Percentiles rank a stretch among this genome's conserved stretches.
phyloP scores from a whole-genome alignment of 1,140 invertebrate genomes.

The Dolichoris vasculosae region DNA sequence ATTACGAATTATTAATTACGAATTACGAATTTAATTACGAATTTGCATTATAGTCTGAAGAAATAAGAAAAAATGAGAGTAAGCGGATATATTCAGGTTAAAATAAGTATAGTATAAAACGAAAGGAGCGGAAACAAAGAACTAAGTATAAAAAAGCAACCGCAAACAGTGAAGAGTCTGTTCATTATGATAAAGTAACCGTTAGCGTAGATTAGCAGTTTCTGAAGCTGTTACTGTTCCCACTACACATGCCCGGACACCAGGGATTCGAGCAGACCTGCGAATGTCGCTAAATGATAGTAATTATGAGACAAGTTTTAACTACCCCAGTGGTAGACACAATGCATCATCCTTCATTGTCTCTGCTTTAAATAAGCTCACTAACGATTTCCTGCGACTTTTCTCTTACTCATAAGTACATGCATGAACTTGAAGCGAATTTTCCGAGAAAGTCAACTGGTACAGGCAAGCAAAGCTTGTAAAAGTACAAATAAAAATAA shows the following conservation, averaged over 20 bases:
- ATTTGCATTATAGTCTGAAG: slow-evolving; percentile 19
- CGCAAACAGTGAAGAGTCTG: neutral
- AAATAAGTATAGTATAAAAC: neutral
- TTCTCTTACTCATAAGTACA: neutral
- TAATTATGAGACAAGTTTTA: slow-evolving; percentile 74
- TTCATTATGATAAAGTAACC: slow-evolving; percentile 64
- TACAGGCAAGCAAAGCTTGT: neutral
- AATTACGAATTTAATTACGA: too few species aligned
- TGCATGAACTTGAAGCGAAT: neutral
- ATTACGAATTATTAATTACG: slow-evolving; percentile 39
- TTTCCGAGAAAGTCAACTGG: neutral
- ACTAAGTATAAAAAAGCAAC: slow-evolving; percentile 7
- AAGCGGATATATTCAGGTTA: neutral
- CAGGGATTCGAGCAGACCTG: slow-evolving; percentile 50
- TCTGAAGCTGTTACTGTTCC: slow-evolving; percentile 39
- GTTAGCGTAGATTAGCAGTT: slow-evolving; percentile 59
- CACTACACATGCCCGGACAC: slow-evolving; percentile 38
- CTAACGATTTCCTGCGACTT: slow-evolving; percentile 47
- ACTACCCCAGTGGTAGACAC: slow-evolving; percentile 67
- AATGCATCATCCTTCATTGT: slow-evolving; percentile 73
- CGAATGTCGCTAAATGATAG: slow-evolving; percentile 68
- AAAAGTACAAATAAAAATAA: neutral
- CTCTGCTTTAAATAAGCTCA: slow-evolving; percentile 69
- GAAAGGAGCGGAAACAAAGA: neutral
- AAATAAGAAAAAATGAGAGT: neutral